These are phyloP conservation scores for Sebastes ruberrimus DNA, from an alignment of 2,797 vertebrate genomes.

Conservation along the genomic window DNA sequence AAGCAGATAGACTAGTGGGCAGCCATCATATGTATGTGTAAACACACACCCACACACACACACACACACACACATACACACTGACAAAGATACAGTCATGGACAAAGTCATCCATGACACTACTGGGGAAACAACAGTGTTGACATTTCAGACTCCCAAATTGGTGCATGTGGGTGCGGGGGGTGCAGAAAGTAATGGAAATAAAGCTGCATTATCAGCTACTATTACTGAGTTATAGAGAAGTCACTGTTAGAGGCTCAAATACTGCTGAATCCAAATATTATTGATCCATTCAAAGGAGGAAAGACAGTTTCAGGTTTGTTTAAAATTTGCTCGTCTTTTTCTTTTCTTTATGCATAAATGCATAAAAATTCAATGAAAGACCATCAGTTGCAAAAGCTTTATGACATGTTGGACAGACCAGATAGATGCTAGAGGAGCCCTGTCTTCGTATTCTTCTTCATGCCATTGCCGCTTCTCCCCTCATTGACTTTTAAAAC, in stretches of 20 bases:
- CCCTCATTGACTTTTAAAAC: not conserved
- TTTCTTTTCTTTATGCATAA: not conserved
- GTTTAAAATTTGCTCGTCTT: not conserved
- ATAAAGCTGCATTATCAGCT: conserved; percentile 6
- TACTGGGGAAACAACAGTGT: conserved; percentile 24
- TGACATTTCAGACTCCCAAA: conserved; percentile 45
- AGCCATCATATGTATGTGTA: conserved; percentile 13
- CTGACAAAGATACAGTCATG: conserved; percentile 7
- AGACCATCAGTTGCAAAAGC: not conserved
- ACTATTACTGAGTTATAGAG: not conserved
- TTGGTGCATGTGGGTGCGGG: not conserved
- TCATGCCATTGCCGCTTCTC: not conserved
- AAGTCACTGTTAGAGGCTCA: not conserved
- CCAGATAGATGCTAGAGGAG: not conserved
- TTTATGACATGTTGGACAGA: not conserved
- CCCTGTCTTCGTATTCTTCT: not conserved
- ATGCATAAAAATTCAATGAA: not conserved
- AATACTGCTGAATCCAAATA: not conserved
- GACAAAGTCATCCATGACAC: conserved; percentile 19
- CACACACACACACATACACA: not conserved
- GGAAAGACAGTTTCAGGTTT: not conserved
- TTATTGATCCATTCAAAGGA: not conserved
- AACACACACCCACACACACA: not conserved
- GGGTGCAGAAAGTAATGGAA: not conserved
- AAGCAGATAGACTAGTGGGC: conserved; percentile 37